Conservation (phyloP, 2,113 vertebrate genomes). For the Aldabrachelys gigantea region DNA sequence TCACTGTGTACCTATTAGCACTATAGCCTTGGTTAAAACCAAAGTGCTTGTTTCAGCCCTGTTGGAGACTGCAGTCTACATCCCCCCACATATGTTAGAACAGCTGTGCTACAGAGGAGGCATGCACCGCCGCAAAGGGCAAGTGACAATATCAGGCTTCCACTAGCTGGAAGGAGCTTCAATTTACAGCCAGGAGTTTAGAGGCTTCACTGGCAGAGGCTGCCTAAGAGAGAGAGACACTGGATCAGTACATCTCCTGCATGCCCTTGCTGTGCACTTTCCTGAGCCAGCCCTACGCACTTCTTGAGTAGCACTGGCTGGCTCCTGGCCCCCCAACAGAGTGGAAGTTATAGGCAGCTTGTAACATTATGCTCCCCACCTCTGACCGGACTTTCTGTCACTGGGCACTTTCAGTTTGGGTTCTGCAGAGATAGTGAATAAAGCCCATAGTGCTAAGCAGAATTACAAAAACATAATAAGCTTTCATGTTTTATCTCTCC, state of each 20-base stretch:
- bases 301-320: not conserved
- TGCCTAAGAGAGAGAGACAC: accelerated
- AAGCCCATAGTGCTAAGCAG: not conserved
- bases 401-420: not conserved
- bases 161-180: not conserved
- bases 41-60: not conserved
- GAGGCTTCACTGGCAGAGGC: not conserved
- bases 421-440: not conserved
- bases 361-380: not conserved
- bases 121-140: not conserved
- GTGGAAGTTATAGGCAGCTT: not conserved
- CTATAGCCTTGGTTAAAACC: not conserved
- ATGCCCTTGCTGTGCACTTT: not conserved
- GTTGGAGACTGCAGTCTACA: not conserved
- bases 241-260: not conserved
- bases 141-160: not conserved
- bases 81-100: not conserved
- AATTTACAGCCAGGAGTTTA: not conserved
- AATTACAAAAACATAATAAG: not conserved
- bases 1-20: not conserved
- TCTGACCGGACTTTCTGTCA: not conserved
- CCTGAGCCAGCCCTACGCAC: not conserved
- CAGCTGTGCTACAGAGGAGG: not conserved
- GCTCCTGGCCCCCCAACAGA: not conserved
- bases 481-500: not conserved